These are phyloP conservation scores for Scrobipalpa costella DNA, from an alignment of 2,888 invertebrate genomes.

Conservation along the genomic window DNA sequence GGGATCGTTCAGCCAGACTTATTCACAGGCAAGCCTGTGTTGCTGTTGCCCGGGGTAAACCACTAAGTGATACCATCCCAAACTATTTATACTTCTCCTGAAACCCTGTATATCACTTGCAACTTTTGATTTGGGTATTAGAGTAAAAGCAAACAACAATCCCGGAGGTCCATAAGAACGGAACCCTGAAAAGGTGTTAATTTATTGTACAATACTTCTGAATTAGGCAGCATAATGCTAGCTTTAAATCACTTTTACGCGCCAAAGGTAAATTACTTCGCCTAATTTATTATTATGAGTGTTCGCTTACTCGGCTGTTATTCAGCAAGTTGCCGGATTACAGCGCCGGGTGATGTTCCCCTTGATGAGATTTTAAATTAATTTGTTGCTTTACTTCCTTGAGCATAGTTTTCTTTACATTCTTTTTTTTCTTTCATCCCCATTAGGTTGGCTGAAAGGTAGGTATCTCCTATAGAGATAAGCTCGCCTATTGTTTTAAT, in stretches of 20 bases:
- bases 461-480: no score
- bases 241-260: conserved; percentile 59
- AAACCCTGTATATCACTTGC: background rate
- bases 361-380: conserved; percentile 19
- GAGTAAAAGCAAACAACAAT: background rate
- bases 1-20: no score
- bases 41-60: no score
- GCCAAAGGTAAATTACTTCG: conserved; percentile 50
- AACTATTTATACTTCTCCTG: background rate
- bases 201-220: conserved; percentile 54
- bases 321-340: conserved; percentile 9
- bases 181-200: conserved; percentile 44
- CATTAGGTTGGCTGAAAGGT: no score
- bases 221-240: conserved; percentile 57
- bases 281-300: conserved; percentile 55
- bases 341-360: background rate
- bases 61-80: no score
- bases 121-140: background rate
- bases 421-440: no score
- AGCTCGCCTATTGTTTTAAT: no score
- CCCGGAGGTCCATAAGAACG: background rate
- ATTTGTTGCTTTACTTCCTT: background rate
- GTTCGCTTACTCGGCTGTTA: conserved; percentile 6
- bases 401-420: background rate
- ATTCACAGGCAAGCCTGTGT: no score